These are phyloP conservation scores for Plecotus auritus DNA, from an alignment of 2,113 vertebrate genomes.

Conservation along the genomic window DNA sequence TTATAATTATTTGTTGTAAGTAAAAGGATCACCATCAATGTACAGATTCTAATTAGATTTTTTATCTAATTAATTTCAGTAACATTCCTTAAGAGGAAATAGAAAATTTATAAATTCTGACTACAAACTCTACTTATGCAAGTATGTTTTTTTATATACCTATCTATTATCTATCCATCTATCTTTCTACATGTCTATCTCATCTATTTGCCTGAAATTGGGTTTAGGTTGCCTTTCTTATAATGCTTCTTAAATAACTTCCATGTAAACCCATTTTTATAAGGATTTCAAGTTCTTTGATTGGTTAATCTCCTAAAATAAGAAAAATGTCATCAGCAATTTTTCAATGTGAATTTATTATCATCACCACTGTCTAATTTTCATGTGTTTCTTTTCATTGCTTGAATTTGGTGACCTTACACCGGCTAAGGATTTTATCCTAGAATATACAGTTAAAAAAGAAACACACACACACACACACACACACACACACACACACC, in stretches of 20 bases:
- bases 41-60: neutral
- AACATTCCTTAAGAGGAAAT: neutral
- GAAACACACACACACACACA: neutral
- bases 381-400: neutral
- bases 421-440: conserved; percentile 5
- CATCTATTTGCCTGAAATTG: neutral
- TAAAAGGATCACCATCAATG: neutral
- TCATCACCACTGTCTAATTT: neutral
- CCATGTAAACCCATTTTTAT: neutral
- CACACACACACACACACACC: neutral
- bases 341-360: neutral
- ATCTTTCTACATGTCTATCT: neutral
- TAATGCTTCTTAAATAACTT: neutral
- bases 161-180: neutral
- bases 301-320: neutral
- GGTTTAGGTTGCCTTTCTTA: neutral
- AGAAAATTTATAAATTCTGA: neutral
- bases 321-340: neutral
- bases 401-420: conserved; percentile 33
- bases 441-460: neutral
- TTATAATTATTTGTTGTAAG: conserved; percentile 41
- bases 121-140: neutral
- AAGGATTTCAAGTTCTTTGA: conserved; percentile 37
- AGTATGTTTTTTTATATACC: neutral
- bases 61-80: conserved; percentile 31